Conservation (phyloP, 1,140 invertebrate genomes). For the Macrotrachela quadricornifera region DNA sequence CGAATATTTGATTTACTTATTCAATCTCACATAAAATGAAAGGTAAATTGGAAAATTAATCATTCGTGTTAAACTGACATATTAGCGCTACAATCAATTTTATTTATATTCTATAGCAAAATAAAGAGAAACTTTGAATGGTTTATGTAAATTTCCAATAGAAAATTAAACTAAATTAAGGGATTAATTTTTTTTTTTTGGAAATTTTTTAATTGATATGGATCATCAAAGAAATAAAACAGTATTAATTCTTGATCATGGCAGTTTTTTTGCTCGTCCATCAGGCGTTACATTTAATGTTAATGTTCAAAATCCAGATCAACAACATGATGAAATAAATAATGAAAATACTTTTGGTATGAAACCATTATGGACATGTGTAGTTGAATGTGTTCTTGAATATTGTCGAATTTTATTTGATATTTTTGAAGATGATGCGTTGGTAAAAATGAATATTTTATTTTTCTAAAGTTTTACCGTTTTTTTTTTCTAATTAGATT, state of each 20-base stretch:
- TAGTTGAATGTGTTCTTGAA: constrained; percentile 73
- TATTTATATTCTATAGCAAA: too few species aligned
- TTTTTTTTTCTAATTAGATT: too few species aligned
- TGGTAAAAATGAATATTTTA: constrained; percentile 36
- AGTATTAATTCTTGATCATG: constrained; percentile 75
- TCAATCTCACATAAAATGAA: too few species aligned
- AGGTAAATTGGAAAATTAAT: too few species aligned
- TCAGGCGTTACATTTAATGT: constrained; percentile 66
- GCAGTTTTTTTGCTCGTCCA: constrained; percentile 61
- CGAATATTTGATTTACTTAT: too few species aligned
- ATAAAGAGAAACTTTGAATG: too few species aligned
- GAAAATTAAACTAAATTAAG: too few species aligned
- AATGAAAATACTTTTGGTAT: constrained; percentile 47
- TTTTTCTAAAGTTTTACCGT: constrained; percentile 10
- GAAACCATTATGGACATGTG: constrained; percentile 80
- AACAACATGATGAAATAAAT: constrained; percentile 41
- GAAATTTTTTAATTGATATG: too few species aligned
- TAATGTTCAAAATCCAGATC: constrained; percentile 41
- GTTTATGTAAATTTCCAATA: too few species aligned
- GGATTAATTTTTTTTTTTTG: too few species aligned
- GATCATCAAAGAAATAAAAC: constrained; percentile 45
- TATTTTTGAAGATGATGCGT: constrained; percentile 62
- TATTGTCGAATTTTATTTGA: constrained; percentile 90
- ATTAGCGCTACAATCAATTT: too few species aligned
- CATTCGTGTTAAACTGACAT: too few species aligned